These are phyloP conservation scores for Mustelus asterias DNA, from an alignment of 2,113 vertebrate genomes.

Conservation along the genomic window DNA sequence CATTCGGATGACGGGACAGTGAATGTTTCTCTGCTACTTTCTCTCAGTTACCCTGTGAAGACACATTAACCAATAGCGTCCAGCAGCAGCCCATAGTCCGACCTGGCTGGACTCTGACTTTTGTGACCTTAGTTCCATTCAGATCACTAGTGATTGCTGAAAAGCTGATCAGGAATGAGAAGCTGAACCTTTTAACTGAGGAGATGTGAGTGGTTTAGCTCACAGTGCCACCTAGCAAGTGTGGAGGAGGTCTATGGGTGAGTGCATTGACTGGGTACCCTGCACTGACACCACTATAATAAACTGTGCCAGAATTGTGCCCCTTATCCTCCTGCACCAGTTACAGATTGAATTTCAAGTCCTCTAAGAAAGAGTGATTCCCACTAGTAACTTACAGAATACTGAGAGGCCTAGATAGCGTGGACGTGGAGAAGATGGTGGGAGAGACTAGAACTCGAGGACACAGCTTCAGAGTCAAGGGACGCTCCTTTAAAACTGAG, in stretches of 20 bases:
- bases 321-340: no score
- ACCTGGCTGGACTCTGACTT: background rate
- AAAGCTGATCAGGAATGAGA: background rate
- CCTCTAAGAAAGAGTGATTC: background rate
- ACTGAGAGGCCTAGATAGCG: no score
- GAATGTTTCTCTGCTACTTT: background rate
- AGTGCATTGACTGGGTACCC: background rate
- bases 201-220: background rate
- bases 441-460: no score
- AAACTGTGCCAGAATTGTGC: background rate
- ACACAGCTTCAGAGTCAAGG: no score
- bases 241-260: no score
- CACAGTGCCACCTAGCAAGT: slow-evolving; percentile 11
- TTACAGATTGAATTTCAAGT: background rate
- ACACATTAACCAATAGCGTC: background rate
- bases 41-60: background rate
- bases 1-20: background rate
- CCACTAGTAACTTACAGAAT: background rate
- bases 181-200: background rate
- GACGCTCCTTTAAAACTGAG: no score
- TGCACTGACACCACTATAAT: no score
- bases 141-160: background rate
- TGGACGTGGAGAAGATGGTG: no score
- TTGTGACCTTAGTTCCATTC: background rate
- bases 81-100: background rate